Evolutionary conservation across 2,113 vertebrate species (phyloP).

Genomic region (Brienomyrus longianalis): DNA sequence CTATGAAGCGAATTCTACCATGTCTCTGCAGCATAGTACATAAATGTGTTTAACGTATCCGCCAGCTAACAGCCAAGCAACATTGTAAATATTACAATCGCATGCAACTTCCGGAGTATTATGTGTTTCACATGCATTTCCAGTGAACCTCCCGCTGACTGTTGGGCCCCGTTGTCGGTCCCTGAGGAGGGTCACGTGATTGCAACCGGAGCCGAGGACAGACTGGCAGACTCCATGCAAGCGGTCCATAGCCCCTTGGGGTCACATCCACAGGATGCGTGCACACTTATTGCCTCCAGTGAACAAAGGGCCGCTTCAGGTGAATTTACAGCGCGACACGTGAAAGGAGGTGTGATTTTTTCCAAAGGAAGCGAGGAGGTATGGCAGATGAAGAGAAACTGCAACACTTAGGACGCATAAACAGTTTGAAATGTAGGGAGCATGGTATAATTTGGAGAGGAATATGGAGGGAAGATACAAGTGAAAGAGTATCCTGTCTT

Average conservation of each 20-base stretch:
- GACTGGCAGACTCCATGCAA: conserved; percentile 6
- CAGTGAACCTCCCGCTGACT: background rate
- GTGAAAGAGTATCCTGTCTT: background rate
- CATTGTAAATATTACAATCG: background rate
- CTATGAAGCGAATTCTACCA: background rate
- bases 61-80: background rate
- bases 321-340: background rate
- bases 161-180: background rate
- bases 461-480: background rate
- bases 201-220: background rate
- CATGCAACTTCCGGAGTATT: background rate
- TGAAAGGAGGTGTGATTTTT: background rate
- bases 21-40: background rate
- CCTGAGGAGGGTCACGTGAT: background rate
- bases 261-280: background rate
- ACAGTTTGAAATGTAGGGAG: background rate
- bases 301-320: background rate
- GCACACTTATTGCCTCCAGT: background rate
- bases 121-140: background rate
- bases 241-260: background rate
- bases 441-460: background rate
- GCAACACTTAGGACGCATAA: background rate
- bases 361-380: background rate
- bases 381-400: background rate
- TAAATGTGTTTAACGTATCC: background rate